Evolutionary conservation across 2,113 vertebrate species (phyloP).

Genomic region (Atlantisia rogersi): DNA sequence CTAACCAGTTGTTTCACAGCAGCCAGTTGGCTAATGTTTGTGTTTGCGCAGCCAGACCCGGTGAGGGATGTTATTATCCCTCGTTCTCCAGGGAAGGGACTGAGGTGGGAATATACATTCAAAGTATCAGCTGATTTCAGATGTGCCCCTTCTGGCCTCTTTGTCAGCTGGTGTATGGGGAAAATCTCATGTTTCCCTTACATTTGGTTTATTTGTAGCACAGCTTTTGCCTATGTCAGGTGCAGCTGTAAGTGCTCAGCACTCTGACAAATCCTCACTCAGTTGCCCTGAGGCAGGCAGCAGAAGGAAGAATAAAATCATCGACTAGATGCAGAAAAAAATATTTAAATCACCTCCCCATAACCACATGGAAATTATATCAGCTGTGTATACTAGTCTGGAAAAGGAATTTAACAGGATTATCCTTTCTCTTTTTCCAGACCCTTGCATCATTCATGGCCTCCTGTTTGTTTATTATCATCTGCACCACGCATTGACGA

Average conservation of each 20-base stretch:
- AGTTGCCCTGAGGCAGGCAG: not conserved
- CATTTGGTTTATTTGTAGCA: not conserved
- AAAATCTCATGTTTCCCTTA: not conserved
- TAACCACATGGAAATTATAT: not conserved
- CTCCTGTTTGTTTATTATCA: not conserved
- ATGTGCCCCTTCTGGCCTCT: not conserved
- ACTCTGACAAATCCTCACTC: not conserved
- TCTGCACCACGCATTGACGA: rapidly evolving
- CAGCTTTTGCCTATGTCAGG: not conserved
- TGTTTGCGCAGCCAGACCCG: not conserved
- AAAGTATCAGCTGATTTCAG: not conserved
- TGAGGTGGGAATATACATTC: not conserved
- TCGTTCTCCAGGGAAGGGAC: not conserved
- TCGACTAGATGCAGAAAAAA: not conserved
- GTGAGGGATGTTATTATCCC: not conserved
- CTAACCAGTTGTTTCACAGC: not conserved
- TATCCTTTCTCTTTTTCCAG: not conserved
- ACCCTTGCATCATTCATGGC: not conserved
- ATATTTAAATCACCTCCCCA: not conserved
- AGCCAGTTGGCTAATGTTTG: not conserved
- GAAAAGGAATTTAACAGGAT: not conserved
- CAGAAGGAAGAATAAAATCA: not conserved
- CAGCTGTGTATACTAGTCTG: not conserved
- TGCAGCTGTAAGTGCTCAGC: not conserved
- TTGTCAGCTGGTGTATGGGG: not conserved